Evolutionary conservation across 30 jellyfish, hydroid and myxozoan species (phyloP).

Genomic region (Hydractinia echinata): DNA sequence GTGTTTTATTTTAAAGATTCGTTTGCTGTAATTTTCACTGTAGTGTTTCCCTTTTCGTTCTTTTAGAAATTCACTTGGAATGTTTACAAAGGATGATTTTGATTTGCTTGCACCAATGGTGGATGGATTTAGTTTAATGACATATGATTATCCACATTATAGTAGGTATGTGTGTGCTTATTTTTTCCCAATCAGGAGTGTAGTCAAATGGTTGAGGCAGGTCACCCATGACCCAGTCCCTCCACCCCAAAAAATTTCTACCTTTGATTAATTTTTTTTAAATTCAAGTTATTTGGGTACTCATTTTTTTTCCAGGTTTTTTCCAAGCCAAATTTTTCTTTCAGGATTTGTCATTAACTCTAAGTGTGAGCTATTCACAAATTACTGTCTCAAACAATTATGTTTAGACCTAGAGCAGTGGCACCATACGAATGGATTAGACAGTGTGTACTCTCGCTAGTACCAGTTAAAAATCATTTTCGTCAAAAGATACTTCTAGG

Average conservation of each 20-base stretch:
- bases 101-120: slow-evolving; percentile 91
- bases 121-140: slow-evolving; percentile 94
- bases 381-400: background rate
- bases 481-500: slow-evolving; percentile 88
- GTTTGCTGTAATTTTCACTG: background rate
- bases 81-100: slow-evolving; percentile 82
- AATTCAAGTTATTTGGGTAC: background rate
- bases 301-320: background rate
- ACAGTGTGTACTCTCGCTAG: slow-evolving; percentile 61
- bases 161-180: slow-evolving; percentile 55
- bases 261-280: background rate
- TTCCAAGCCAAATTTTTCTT: background rate
- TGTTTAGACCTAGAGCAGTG: slow-evolving; percentile 85
- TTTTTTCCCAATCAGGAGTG: background rate
- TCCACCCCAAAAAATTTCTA: background rate
- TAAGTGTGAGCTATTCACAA: background rate
- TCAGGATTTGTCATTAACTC: background rate
- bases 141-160: slow-evolving; percentile 94
- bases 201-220: background rate
- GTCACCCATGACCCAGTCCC: too few species aligned
- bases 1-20: too few species aligned
- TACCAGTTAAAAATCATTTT: slow-evolving; percentile 47
- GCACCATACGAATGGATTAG: slow-evolving; percentile 90
- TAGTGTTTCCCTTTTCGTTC: background rate
- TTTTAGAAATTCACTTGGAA: slow-evolving; percentile 77